Percentiles rank a stretch among this genome's conserved stretches.
phyloP scores from a whole-genome alignment of 1,140 invertebrate genomes.

The Drosophila kepulauana region DNA sequence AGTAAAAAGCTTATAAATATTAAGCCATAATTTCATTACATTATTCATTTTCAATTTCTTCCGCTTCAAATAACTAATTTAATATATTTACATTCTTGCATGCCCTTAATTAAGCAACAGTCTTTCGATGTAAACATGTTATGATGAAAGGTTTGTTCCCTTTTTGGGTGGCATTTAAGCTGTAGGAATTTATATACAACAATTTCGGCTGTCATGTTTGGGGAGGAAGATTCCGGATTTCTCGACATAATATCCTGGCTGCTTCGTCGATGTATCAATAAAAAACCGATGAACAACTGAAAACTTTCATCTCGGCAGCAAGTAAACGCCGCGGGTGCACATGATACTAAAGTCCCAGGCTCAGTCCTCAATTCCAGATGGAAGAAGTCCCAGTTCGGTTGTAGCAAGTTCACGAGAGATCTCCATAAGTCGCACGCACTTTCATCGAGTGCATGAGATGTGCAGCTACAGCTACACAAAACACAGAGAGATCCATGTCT shows the following conservation, averaged over 20 bases:
- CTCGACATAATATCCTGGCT: slow-evolving; percentile 40
- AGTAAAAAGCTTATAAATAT: too few relatives aligned
- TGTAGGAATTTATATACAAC: slow-evolving; percentile 59
- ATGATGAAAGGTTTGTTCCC: neutral
- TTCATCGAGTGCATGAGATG: slow-evolving; percentile 52
- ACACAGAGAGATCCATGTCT: slow-evolving; percentile 50
- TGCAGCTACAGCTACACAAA: neutral
- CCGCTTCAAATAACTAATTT: slow-evolving; percentile 38
- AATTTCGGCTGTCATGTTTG: slow-evolving; percentile 36
- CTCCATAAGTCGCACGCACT: slow-evolving; percentile 71
- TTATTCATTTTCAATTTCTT: too few relatives aligned
- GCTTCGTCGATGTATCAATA: slow-evolving; percentile 35
- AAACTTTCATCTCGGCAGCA: slow-evolving; percentile 61
- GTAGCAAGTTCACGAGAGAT: slow-evolving; percentile 5
- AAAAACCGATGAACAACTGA: slow-evolving; percentile 51
- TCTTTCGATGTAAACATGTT: neutral
- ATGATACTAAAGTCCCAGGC: slow-evolving; percentile 16
- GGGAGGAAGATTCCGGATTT: slow-evolving; percentile 1
- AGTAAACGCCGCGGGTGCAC: slow-evolving; percentile 59
- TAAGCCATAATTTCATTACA: too few relatives aligned
- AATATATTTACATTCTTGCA: slow-evolving; percentile 56
- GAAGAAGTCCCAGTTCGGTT: slow-evolving; percentile 17
- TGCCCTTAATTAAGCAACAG: neutral
- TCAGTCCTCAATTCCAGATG: neutral
- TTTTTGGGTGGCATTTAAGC: slow-evolving; percentile 52